phyloP scores from a whole-genome alignment of 2,888 invertebrate species.

The Parnassius mnemosyne region DNA sequence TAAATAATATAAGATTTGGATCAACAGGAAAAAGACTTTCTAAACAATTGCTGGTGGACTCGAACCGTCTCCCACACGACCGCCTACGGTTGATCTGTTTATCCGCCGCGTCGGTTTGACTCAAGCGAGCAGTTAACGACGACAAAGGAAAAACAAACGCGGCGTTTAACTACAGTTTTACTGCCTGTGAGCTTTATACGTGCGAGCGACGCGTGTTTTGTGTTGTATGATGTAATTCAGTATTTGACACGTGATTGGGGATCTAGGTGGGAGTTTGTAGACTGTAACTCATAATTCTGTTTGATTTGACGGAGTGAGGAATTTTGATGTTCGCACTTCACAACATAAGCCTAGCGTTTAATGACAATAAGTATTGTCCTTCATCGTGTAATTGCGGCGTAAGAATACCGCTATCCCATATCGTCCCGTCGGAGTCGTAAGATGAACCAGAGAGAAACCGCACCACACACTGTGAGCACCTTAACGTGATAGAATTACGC shows the following conservation, averaged over 20 bases:
- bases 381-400: too few relatives aligned
- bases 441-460: too few relatives aligned
- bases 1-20: constrained; percentile 2
- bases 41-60: constrained; percentile 18
- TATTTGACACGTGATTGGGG: constrained; percentile 13
- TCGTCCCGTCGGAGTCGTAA: too few relatives aligned
- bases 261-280: neutral
- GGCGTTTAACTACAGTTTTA: constrained; percentile 27
- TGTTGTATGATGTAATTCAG: constrained; percentile 18
- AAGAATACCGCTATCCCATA: too few relatives aligned
- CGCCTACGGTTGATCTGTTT: constrained; percentile 15
- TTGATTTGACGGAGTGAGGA: neutral
- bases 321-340: too few relatives aligned
- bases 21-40: constrained; percentile 8
- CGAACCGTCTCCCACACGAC: constrained; percentile 20
- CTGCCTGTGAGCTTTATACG: constrained; percentile 22
- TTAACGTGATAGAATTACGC: too few relatives aligned
- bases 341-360: neutral
- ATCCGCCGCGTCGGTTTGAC: constrained; percentile 9
- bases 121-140: constrained; percentile 28
- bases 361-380: too few relatives aligned
- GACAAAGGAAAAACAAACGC: constrained; percentile 25
- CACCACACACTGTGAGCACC: too few relatives aligned
- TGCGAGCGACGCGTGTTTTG: constrained; percentile 9
- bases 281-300: neutral